Evolutionary conservation across 1,140 invertebrate species (phyloP), one percentile per base, ranked within the genome.

Genomic region (Drosophila nannoptera): DNA sequence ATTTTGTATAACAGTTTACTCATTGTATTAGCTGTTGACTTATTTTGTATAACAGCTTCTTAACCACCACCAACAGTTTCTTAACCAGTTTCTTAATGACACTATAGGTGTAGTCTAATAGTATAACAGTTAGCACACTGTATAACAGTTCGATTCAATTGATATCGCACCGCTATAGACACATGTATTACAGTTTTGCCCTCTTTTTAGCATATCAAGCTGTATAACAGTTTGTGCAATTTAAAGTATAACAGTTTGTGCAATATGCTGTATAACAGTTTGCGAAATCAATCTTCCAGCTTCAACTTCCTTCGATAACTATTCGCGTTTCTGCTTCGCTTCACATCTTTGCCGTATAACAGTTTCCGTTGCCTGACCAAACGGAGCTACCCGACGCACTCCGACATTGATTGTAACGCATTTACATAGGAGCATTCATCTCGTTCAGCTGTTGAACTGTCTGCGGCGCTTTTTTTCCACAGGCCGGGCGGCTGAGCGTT

Each of bases 401-500:
- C 32, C 50, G 12, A 33, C 16, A 59, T 46, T 60, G 54, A 66
- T 53, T 59, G 68, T 70, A 70, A 55, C 62, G 63, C 62, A 70
- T 66, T 70, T 70, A 66, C 68, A 70, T 70, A 60, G 48, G 52
- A 59, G 59, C 40, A 58, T 46, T 58, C 67, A 46, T 56, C 45
- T 40, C 58, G 38, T 56, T 60, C 55, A 45, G 53, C 35, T 45
- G 42, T 54, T 54, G 29, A 58, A 53, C 54, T 46, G 59, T 58
- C 50, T 49, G 59, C 32, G 14, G 60, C 45, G 7, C 8, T 22
- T 53, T 71, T 84, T 84, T 83, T 73, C 65, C 53, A 71, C 73
- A 67, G 67, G 81, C 75, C 76, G 73, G 62, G 73, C 69, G 76
- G 52, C 77, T 69, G 8, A 46, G 64, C 81, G 81, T 86, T 86